These are phyloP conservation scores for Epinephelus moara DNA, from an alignment of 2,113 vertebrate genomes.

Conservation along the genomic window DNA sequence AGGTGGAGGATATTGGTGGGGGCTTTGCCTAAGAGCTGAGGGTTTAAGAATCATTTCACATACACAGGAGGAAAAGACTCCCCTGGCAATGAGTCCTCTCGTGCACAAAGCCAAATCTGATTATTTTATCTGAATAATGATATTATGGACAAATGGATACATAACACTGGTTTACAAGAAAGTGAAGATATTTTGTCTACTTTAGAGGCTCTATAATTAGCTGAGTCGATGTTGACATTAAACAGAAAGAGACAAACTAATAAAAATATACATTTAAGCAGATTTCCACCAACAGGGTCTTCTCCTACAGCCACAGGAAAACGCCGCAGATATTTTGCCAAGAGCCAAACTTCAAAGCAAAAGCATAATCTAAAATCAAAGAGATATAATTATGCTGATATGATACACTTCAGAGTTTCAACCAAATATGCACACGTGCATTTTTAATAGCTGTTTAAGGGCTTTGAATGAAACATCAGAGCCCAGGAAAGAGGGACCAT, in stretches of 20 bases:
- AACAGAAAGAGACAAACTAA: not conserved
- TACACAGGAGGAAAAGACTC: not conserved
- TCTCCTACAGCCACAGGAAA: constrained; percentile 16
- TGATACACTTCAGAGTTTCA: constrained; percentile 36
- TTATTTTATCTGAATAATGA: constrained; percentile 4
- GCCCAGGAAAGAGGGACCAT: constrained; percentile 17
- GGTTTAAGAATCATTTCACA: constrained; percentile 31
- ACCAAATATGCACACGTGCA: constrained; percentile 49
- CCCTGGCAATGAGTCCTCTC: not conserved
- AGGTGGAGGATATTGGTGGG: constrained; percentile 40
- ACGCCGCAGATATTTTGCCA: constrained; percentile 33
- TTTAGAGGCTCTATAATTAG: not conserved
- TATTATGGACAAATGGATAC: not conserved
- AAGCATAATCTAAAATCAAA: constrained; percentile 66
- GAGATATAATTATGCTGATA: constrained; percentile 61
- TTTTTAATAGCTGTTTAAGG: constrained; percentile 64
- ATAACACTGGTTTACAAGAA: not conserved
- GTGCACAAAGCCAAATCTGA: constrained; percentile 7
- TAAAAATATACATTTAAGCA: not conserved
- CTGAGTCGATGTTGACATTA: not conserved
- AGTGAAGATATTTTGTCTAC: not conserved
- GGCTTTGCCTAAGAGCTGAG: not conserved
- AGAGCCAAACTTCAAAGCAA: constrained; percentile 70
- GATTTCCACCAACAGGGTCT: constrained; percentile 18
- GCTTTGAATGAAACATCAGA: constrained; percentile 36